Evolutionary conservation across 2,113 vertebrate species (phyloP), one percentile per base, ranked within the genome.

Genomic region (Oplegnathus fasciatus): DNA sequence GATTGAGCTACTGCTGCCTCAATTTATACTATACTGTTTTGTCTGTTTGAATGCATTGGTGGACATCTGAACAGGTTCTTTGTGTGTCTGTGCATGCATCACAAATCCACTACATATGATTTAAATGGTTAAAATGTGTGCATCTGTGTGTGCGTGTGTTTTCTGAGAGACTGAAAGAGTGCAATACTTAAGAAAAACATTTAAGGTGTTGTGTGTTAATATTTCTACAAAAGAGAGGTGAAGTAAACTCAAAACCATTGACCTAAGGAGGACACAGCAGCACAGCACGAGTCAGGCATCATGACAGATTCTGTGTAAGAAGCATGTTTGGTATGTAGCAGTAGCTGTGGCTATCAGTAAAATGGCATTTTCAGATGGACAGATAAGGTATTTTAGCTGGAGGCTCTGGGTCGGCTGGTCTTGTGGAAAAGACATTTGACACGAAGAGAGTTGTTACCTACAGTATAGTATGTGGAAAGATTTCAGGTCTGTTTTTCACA

Each of bases 391-490:
- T 84, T 86, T 91, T 57, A 15, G 78, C 82, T 84, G 13, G 60
- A 87, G 81, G 61, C 28, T 78, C 4, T 14, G 24, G 52, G 80
- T 62, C 55, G 50, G 9, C 62, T 65, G 54, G 67, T 54, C 78
- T 78, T 75, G 82, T 92, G 88, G 87, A 88, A 91, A 90, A 90
- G 20, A 76, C 75, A 92, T 93, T 88, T 81, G 77, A 87, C 80
- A 87, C 71, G 80, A 84, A 5, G 48, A 64, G 65, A 40, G 73
- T 46, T 70, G 57, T 55, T 85, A 82, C 75, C 34, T 85, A 13
- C 69, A 65, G 65, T 69, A 17, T 42, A 78, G 54, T 62, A 37
- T 60, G 76, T 73, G 76, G 62, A 90, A 92, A 85, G 60, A 82
- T 50, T 74, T 85, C 32, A 72, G 42, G 75, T 40, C 79, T 75